phyloP scores from a whole-genome alignment of 1,140 invertebrate species.

The Aradophagus sp. region DNA sequence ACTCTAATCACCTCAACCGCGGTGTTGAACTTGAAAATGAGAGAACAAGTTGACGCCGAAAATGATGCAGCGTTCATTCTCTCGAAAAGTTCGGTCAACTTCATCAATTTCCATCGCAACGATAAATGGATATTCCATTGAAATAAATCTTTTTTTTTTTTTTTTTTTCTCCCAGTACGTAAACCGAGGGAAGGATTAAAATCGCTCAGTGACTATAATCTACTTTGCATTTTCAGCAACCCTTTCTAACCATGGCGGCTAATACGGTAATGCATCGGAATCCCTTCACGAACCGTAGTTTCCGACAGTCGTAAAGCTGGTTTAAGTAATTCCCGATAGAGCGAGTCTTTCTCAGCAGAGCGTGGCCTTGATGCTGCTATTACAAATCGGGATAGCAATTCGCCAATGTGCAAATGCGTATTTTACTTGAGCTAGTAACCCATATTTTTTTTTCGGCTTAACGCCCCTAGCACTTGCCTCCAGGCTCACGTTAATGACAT shows the following conservation, averaged over 20 bases:
- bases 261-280: slow-evolving; percentile 74
- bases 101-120: no score
- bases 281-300: slow-evolving; percentile 68
- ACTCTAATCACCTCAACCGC: slow-evolving; percentile 6
- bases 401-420: slow-evolving; percentile 39
- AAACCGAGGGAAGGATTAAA: slow-evolving; percentile 64
- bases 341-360: slow-evolving; percentile 58
- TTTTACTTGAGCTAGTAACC: slow-evolving; percentile 48
- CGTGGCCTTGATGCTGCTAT: slow-evolving; percentile 44
- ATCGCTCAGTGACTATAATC: slow-evolving; percentile 67
- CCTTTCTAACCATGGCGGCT: slow-evolving; percentile 72
- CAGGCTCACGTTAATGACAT: no score
- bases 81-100: no score
- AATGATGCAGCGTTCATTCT: no score
- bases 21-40: no score
- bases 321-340: slow-evolving; percentile 74
- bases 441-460: slow-evolving; percentile 53
- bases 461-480: slow-evolving; percentile 33
- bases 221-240: slow-evolving; percentile 71
- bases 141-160: background rate
- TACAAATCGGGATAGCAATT: slow-evolving; percentile 46
- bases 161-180: slow-evolving; percentile 20
- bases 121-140: no score
- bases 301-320: slow-evolving; percentile 72
- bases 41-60: no score